phyloP scores from a whole-genome alignment of 2,797 vertebrate species.

The Scarus forsteni region DNA sequence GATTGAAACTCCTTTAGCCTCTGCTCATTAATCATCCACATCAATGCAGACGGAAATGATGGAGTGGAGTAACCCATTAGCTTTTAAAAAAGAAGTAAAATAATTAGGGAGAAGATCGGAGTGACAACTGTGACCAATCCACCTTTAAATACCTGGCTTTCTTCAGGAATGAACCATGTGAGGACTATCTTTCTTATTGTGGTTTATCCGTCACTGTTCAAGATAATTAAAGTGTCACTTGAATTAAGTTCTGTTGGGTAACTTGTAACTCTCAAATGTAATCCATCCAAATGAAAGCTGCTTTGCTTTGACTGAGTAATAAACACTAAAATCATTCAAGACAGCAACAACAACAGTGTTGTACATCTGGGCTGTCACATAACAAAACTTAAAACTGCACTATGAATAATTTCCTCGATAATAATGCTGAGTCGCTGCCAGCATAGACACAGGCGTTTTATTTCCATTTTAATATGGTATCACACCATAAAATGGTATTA shows the following conservation, averaged over 20 bases:
- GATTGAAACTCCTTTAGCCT: slow-evolving; percentile 55
- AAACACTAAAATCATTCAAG: slow-evolving; percentile 18
- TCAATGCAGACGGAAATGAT: slow-evolving; percentile 48
- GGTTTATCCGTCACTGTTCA: slow-evolving; percentile 4
- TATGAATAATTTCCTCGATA: too few relatives aligned
- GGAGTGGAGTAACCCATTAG: slow-evolving; percentile 52
- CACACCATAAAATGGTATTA: too few relatives aligned
- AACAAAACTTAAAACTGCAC: too few relatives aligned
- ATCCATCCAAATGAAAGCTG: slow-evolving; percentile 30
- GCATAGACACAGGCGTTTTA: too few relatives aligned
- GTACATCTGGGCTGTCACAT: slow-evolving; percentile 4
- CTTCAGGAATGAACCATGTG: slow-evolving; percentile 3
- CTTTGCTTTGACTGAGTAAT: slow-evolving; percentile 8
- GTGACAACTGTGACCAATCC: slow-evolving; percentile 33
- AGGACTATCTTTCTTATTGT: slow-evolving; percentile 4
- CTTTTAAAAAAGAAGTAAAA: slow-evolving; percentile 50
- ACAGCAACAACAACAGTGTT: background rate
- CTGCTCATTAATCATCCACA: slow-evolving; percentile 67
- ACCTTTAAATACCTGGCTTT: slow-evolving; percentile 11
- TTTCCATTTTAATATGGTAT: too few relatives aligned
- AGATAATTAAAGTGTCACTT: slow-evolving; percentile 17
- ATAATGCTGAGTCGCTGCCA: too few relatives aligned
- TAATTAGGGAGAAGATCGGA: slow-evolving; percentile 7
- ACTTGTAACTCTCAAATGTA: slow-evolving; percentile 16
- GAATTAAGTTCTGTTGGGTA: slow-evolving; percentile 9